Conservation (phyloP, 2,888 invertebrate species). For the Dromius quadrimaculatus region DNA sequence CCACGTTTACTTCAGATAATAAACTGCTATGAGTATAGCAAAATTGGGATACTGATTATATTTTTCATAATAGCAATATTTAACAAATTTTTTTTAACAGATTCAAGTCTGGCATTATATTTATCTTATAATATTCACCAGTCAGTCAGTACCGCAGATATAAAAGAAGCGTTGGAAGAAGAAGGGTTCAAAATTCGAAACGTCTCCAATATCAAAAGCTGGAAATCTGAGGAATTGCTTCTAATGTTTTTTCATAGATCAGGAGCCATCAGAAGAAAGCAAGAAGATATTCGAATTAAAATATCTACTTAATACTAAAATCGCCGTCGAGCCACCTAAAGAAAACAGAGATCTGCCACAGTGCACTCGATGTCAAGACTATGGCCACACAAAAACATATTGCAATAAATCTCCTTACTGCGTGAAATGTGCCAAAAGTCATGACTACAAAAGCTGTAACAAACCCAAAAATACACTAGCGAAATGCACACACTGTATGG, state of each 20-base stretch:
- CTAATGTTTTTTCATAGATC: conserved; percentile 53
- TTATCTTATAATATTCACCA: conserved; percentile 1
- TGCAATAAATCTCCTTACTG: conserved; percentile 47
- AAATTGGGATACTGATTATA: too few relatives aligned
- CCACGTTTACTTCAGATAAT: too few relatives aligned
- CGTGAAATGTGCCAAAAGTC: conserved; percentile 53
- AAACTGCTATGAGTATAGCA: too few relatives aligned
- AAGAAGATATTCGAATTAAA: conserved; percentile 53
- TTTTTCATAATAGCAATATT: too few relatives aligned
- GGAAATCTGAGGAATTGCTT: conserved; percentile 50
- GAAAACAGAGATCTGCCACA: conserved; percentile 54
- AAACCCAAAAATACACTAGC: too few relatives aligned
- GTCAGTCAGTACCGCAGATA: conserved; percentile 23
- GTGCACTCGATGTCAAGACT: conserved; percentile 54
- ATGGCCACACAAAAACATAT: conserved; percentile 54
- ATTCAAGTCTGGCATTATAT: too few relatives aligned
- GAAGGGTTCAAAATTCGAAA: conserved; percentile 48
- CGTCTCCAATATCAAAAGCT: conserved; percentile 46
- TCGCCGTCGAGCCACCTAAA: conserved; percentile 53
- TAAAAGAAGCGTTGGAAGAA: conserved; percentile 47
- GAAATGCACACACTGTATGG: too few relatives aligned
- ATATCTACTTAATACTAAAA: conserved; percentile 43
- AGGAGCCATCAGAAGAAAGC: conserved; percentile 50
- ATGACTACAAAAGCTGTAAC: too few relatives aligned
- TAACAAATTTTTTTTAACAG: too few relatives aligned